These are phyloP conservation scores for Stegostoma tigrinum DNA, from an alignment of 2,113 vertebrate species.

Conservation along the genomic window DNA sequence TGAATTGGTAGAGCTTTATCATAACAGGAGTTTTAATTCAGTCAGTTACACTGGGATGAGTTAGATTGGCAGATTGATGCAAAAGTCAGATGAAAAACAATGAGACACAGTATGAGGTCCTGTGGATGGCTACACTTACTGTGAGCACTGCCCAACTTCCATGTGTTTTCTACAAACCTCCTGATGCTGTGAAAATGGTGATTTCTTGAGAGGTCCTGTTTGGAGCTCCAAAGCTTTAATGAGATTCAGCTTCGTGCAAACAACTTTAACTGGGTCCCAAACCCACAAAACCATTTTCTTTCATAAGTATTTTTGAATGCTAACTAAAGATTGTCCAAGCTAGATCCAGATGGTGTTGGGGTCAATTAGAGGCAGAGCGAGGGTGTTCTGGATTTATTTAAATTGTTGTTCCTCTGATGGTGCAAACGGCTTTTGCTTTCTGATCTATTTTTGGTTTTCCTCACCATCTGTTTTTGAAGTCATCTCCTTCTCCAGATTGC, in stretches of 20 bases:
- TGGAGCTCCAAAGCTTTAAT: not conserved
- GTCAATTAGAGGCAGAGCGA: not conserved
- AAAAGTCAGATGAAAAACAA: not conserved
- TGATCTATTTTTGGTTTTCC: not conserved
- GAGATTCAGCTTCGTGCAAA: not conserved
- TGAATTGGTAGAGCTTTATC: not conserved
- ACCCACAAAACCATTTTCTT: constrained; percentile 1
- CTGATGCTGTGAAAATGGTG: not conserved
- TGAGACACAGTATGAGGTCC: not conserved
- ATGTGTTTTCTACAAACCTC: not conserved
- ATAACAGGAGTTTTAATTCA: not conserved
- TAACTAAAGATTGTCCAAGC: not conserved
- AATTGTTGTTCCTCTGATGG: not conserved
- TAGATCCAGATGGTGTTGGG: not conserved
- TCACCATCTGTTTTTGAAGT: not conserved
- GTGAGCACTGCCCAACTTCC: not conserved
- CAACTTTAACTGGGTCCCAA: not conserved
- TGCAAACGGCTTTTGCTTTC: not conserved
- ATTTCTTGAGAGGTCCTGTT: not conserved
- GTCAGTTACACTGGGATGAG: not conserved
- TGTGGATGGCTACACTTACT: not conserved
- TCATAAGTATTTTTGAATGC: not conserved
- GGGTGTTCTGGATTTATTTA: not conserved
- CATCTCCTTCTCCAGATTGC: not conserved
- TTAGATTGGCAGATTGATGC: not conserved